Evolutionary conservation across 2,113 vertebrate species (phyloP), one percentile per base, ranked within the genome.

Genomic region (Aptenodytes forsteri): DNA sequence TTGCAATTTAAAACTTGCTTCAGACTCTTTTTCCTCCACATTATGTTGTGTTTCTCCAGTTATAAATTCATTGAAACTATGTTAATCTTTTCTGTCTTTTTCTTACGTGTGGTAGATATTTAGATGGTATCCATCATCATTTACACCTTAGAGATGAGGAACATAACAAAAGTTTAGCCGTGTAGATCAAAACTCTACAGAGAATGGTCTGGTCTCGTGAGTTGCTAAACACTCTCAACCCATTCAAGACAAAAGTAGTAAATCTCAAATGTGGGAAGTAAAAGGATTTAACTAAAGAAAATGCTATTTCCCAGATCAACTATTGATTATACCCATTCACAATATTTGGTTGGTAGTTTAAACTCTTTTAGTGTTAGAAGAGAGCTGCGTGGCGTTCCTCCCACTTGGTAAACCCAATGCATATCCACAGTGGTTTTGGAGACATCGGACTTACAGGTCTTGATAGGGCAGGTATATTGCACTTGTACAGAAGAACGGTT

Each of bases 361-460:
- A 64, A 55, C 70, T 44, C 30, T 47, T 47, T 13, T 36, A 17
- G 23, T 79, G 44, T 73, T 65, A 21, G 49, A 38, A 30, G 26
- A 67, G 36, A 78, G 20, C n/a, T 75, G 36, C 0, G 0, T 66
- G 40, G 9, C 6, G 1, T 70, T 75, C 32, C 9, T 59, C 8
- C 8, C 9, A 2, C 32, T 55, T 69, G n/a, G 11, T 82, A 69
- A 83, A 69, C 38, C 25, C 11, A 6, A 0, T 27, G 23, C 22
- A 14, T 77, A 67, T 34, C 54, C 19, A 30, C 30, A 11, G 6
- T 65, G 29, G 10, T 50, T 79, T 75, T 70, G 61, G 20, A 79
- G 32, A 2, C 3, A 1, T 36, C 3, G 2, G 13, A 7, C 14
- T 52, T 34, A 11, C 2, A 21, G 13, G 27, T 23, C 67, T 55